Conservation (phyloP, 2,797 vertebrate species). For the Poeciliopsis gracilis region DNA sequence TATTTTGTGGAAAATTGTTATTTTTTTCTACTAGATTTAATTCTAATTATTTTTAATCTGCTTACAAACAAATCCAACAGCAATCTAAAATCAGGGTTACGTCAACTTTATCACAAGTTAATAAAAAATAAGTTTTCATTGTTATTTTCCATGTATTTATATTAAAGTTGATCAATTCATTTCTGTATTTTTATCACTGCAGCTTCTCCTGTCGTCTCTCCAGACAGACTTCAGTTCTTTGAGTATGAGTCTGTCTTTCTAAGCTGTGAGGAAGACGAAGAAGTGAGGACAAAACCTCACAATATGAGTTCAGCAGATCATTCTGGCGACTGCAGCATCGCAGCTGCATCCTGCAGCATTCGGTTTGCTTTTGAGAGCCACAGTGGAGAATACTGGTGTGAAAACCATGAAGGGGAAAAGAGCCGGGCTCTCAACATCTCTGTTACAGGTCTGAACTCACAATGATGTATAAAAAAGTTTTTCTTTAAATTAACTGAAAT, state of each 20-base stretch:
- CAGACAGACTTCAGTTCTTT: slow-evolving; percentile 12
- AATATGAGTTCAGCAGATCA: not conserved
- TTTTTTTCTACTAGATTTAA: not conserved
- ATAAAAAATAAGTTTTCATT: not conserved
- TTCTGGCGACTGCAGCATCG: not conserved
- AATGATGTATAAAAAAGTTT: not conserved
- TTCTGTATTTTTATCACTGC: not conserved
- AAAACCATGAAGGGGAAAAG: not conserved
- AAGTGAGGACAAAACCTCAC: not conserved
- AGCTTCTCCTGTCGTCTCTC: not conserved
- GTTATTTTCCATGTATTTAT: not conserved
- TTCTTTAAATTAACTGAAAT: not conserved
- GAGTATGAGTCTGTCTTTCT: not conserved
- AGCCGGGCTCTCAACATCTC: not conserved
- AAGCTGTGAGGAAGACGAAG: not conserved
- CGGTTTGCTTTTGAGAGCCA: not conserved
- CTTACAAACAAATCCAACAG: too few relatives aligned
- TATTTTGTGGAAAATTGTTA: not conserved
- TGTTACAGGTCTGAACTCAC: not conserved
- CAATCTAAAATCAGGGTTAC: not conserved
- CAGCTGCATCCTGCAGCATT: slow-evolving; percentile 5
- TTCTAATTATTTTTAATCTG: too few relatives aligned
- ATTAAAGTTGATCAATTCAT: not conserved
- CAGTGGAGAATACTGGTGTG: slow-evolving; percentile 8
- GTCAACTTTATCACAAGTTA: too few relatives aligned